phyloP scores from a whole-genome alignment of 2,797 vertebrate genomes.

The Streptopelia turtur region DNA sequence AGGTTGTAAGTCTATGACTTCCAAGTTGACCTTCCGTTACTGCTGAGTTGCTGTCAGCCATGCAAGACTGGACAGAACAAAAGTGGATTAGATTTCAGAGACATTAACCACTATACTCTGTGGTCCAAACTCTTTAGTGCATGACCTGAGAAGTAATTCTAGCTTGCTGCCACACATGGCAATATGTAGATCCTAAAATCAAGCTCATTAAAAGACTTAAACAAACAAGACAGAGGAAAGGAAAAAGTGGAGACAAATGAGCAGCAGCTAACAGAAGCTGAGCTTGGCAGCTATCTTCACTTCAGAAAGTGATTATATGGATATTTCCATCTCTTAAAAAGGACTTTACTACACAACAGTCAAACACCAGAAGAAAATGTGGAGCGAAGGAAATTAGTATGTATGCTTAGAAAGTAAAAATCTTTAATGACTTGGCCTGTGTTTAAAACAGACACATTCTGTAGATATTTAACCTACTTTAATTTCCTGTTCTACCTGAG shows the following conservation, averaged over 20 bases:
- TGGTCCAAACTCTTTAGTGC: background rate
- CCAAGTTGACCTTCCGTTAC: conserved; percentile 49
- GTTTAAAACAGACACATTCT: background rate
- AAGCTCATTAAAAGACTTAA: conserved; percentile 30
- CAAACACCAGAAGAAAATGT: background rate
- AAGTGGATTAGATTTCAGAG: conserved; percentile 59
- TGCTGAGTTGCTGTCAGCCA: conserved; percentile 61
- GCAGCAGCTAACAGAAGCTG: background rate
- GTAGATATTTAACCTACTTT: background rate
- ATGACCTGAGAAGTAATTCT: conserved; percentile 30
- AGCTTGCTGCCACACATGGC: background rate
- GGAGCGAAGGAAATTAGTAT: background rate
- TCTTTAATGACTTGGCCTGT: background rate
- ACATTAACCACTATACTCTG: background rate
- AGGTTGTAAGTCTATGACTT: conserved; percentile 55
- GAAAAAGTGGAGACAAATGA: background rate
- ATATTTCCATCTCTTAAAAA: background rate
- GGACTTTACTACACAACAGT: background rate
- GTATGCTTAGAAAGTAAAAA: background rate
- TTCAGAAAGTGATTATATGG: background rate
- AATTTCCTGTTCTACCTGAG: background rate
- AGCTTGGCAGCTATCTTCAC: background rate
- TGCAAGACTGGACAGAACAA: conserved; percentile 57
- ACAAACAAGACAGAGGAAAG: background rate
- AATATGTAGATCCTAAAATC: conserved; percentile 13